Percentiles rank a stretch among this genome's conserved stretches.
phyloP scores from a whole-genome alignment of 1,140 invertebrate genomes.

The Alviniconcha marisindica region DNA sequence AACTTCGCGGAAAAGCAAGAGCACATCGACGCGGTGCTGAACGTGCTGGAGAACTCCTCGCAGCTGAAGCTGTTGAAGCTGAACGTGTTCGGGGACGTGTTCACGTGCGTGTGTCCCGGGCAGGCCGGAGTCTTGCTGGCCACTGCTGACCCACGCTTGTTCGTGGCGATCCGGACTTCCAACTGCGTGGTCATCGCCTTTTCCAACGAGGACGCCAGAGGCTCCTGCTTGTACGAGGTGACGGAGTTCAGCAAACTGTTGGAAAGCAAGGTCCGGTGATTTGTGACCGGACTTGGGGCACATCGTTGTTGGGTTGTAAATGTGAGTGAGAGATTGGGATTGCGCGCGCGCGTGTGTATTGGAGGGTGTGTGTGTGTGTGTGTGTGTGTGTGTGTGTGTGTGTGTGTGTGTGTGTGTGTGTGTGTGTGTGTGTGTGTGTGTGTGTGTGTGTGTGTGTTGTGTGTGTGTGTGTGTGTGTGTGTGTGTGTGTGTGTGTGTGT shows the following conservation, averaged over 20 bases:
- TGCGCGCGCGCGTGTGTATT: no score
- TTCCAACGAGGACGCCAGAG: conserved; percentile 30
- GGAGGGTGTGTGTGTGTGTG: no score
- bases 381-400: no score
- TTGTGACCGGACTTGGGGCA: no score
- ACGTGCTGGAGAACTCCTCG: not conserved
- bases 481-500: no score
- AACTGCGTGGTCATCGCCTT: conserved; percentile 43
- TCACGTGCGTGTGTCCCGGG: conserved; percentile 23
- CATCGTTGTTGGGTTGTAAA: no score
- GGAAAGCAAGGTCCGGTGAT: no score
- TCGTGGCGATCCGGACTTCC: conserved; percentile 23
- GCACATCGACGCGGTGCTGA: conserved; percentile 14
- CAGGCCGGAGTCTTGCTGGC: conserved; percentile 16
- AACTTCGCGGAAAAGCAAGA: conserved; percentile 35
- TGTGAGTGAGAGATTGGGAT: no score
- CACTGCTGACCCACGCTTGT: conserved; percentile 1
- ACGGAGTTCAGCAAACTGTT: conserved; percentile 42
- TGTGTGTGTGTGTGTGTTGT: no score
- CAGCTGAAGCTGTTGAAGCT: conserved; percentile 24
- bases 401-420: no score
- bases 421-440: no score
- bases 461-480: no score
- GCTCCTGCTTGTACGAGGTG: conserved; percentile 46
- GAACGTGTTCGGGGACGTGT: conserved; percentile 28